phyloP scores from a whole-genome alignment of 1,140 invertebrate species.

The Carposina sasakii region DNA sequence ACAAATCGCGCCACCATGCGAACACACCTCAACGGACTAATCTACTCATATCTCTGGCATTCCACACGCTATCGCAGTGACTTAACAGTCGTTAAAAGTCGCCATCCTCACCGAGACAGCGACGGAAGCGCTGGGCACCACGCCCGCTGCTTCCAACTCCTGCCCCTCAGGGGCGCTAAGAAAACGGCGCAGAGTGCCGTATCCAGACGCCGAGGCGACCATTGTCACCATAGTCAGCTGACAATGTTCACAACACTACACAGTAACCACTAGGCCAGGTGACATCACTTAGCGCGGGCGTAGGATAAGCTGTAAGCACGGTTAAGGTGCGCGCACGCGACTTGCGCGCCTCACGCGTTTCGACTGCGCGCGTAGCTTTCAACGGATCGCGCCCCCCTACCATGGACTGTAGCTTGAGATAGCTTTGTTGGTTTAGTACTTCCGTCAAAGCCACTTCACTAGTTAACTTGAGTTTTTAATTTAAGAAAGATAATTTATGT shows the following conservation, averaged over 20 bases:
- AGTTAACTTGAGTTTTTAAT: too few species aligned
- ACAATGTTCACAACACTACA: conserved; percentile 26
- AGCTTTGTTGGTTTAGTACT: conserved; percentile 26
- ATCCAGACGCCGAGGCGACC: conserved; percentile 65
- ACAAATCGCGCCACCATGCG: too few species aligned
- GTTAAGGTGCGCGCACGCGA: conserved; percentile 15
- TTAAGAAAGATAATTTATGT: conserved; percentile 5
- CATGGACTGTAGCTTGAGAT: conserved; percentile 32
- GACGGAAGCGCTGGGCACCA: conserved; percentile 52
- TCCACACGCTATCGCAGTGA: too few species aligned
- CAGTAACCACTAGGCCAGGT: conserved; percentile 39
- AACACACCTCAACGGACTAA: too few species aligned
- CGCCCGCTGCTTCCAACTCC: conserved; percentile 28
- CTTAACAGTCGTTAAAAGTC: too few species aligned
- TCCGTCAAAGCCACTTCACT: conserved; percentile 14
- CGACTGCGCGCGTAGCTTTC: conserved; percentile 41
- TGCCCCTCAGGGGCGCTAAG: conserved; percentile 61
- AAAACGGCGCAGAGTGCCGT: conserved; percentile 63
- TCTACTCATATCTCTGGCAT: too few species aligned
- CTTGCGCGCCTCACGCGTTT: conserved; percentile 8
- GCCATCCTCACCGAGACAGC: conserved; percentile 64
- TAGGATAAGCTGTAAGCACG: too few species aligned
- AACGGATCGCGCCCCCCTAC: conserved; percentile 41
- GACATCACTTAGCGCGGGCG: conserved; percentile 44
- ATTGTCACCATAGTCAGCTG: conserved; percentile 54